phyloP scores from a whole-genome alignment of 2,888 invertebrate genomes.

The Metopia argyrocephala region DNA sequence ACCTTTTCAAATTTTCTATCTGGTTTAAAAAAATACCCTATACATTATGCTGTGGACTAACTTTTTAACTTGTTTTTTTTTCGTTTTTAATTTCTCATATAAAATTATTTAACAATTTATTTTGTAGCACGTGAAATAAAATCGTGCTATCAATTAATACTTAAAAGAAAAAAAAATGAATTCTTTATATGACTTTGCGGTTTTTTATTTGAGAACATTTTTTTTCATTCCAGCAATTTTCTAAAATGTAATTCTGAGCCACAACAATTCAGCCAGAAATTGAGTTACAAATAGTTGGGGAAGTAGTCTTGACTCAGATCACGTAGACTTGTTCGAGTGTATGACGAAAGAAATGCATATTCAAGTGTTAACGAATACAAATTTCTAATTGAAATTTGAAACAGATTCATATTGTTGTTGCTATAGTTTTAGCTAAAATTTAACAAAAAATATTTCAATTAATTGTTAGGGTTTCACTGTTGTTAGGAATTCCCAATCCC shows the following conservation, averaged over 20 bases:
- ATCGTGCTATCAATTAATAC: no score
- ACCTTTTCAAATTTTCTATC: no score
- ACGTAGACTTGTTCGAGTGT: constrained; percentile 45
- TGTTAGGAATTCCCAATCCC: not conserved
- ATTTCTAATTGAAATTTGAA: constrained; percentile 47
- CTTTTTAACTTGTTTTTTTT: no score
- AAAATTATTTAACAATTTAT: no score
- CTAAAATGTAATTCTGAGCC: constrained; percentile 2
- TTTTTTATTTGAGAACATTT: no score
- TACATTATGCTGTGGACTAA: no score
- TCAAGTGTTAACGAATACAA: constrained; percentile 19
- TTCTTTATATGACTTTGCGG: not conserved
- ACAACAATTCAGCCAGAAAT: not conserved
- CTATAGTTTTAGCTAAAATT: not conserved
- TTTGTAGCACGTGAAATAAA: no score
- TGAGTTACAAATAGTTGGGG: not conserved
- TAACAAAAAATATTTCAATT: constrained; percentile 10
- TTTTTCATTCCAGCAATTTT: not conserved
- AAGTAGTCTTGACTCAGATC: constrained; percentile 49
- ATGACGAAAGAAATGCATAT: constrained; percentile 33
- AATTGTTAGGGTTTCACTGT: constrained; percentile 12
- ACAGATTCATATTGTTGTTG: not conserved
- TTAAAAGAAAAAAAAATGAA: no score
- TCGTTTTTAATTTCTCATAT: no score
- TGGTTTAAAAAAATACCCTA: no score